phyloP scores from a whole-genome alignment of 2,113 vertebrate species.

The Gulo gulo region DNA sequence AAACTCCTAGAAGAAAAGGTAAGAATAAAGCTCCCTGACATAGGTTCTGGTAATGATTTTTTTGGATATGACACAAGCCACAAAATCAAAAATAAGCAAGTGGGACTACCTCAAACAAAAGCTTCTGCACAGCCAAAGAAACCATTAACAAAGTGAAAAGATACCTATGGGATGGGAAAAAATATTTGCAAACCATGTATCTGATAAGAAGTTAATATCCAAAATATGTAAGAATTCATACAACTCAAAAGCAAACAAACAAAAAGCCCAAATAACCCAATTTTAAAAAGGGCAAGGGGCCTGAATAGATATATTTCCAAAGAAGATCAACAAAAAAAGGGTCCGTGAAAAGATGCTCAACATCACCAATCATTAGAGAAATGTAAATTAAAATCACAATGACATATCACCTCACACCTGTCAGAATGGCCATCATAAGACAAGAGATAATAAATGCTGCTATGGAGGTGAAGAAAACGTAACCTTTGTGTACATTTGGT shows the following conservation, averaged over 20 bases:
- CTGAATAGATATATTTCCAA: not conserved
- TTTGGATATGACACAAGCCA: not conserved
- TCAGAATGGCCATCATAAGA: not conserved
- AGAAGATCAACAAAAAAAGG: not conserved
- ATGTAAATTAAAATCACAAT: not conserved
- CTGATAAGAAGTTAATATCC: not conserved
- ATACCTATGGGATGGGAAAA: not conserved
- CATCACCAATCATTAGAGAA: not conserved
- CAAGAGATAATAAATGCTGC: not conserved
- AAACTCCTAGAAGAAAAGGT: not conserved
- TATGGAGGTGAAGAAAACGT: not conserved
- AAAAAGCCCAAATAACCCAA: not conserved
- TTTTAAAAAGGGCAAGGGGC: no score
- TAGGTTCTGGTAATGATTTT: not conserved
- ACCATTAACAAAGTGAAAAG: not conserved
- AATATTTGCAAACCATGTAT: not conserved
- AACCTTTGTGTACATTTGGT: not conserved
- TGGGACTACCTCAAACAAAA: not conserved
- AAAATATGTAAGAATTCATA: not conserved
- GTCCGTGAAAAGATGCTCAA: not conserved
- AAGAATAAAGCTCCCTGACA: not conserved
- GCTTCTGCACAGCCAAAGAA: not conserved
- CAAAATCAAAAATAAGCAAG: not conserved
- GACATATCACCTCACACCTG: not conserved
- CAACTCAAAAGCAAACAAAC: not conserved